These are phyloP conservation scores for Glomeris maerens DNA, from an alignment of 1,140 invertebrate species.

Conservation along the genomic window DNA sequence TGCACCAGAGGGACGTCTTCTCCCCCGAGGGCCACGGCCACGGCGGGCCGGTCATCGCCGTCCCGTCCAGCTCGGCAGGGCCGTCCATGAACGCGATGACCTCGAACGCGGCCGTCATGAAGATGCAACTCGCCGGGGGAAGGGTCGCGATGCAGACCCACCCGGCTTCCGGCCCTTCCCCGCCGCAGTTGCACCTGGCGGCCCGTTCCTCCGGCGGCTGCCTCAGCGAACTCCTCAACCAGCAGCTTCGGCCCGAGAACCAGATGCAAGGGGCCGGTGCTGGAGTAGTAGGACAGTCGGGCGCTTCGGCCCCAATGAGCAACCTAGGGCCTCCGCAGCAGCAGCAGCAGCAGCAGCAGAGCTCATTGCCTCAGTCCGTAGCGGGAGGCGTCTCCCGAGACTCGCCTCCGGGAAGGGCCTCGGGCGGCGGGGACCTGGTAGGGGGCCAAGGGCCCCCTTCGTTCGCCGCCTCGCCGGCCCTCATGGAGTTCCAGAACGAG, in stretches of 20 bases:
- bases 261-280: too few species aligned
- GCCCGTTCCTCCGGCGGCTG: not conserved
- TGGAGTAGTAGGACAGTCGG: too few species aligned
- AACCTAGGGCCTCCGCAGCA: too few species aligned
- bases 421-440: not conserved
- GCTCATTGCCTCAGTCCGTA: not conserved
- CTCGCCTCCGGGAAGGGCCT: conserved; percentile 10
- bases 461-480: too few species aligned
- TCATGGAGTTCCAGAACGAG: not conserved
- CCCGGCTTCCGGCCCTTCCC: conserved; percentile 2
- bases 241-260: conserved; percentile 15
- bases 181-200: conserved; percentile 6
- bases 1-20: too few species aligned
- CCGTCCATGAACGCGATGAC: too few species aligned
- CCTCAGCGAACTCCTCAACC: conserved; percentile 14
- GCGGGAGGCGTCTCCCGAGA: not conserved
- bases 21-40: not conserved
- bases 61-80: conserved; percentile 8
- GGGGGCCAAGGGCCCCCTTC: too few species aligned
- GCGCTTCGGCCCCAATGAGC: too few species aligned
- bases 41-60: conserved; percentile 11
- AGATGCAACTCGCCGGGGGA: too few species aligned
- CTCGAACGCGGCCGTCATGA: too few species aligned
- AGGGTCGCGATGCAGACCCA: too few species aligned
- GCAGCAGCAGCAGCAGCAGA: conserved; percentile 13